Base-by-base conservation (phyloP, 2,113 vertebrate species). In the Misgurnus anguillicaudatus region DNA sequence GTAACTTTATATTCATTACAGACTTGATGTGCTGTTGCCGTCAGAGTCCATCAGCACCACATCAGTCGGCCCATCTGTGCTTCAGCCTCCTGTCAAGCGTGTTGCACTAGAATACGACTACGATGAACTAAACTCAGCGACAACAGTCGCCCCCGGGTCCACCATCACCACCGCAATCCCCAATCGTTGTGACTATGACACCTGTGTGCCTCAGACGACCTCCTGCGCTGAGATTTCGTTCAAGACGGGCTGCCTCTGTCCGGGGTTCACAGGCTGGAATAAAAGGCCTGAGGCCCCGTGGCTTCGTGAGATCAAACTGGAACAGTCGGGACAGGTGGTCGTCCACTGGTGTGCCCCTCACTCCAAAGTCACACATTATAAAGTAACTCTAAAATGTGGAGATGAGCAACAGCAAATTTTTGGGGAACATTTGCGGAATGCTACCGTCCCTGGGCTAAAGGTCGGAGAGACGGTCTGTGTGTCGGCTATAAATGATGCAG, bases 331-430 rank as follows among this genome's bases (percentile, higher is more conserved):
- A 79, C 83, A 57, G 31, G 77, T 90, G 8, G 84, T 87, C 45
- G 87, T 92, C 6, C 77, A 85, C n/a, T 94, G 93, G 90, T 94
- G 93, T 2, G 90, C 93, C 16, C 93, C 93, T 1, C 82, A 77
- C 8, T 94, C 93, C 19, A 82, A 74, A 2, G 89, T 94, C 51
- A 83, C 83, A 1, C 5, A 5, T 9, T 94, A 93, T 78, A 87
- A 72, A 78, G 86, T 93, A n/a, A 24, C 86, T 16, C 42, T 89
- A 0, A 85, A 90, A 11, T 87, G 75, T 5, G 45, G 17, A 8
- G 39, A 69, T 0, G 1, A 21, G 10, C 17, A 19, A 0, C 0
- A 24, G 8, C 13, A 75, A 10, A 14, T 84, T 14, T 91, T 87
- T 70, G 61, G 36, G 45, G 58, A 78, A 13, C 1, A 3, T 0